These are phyloP conservation scores for Cygnus buccinator DNA, from an alignment of 2,113 vertebrate species.

Conservation along the genomic window DNA sequence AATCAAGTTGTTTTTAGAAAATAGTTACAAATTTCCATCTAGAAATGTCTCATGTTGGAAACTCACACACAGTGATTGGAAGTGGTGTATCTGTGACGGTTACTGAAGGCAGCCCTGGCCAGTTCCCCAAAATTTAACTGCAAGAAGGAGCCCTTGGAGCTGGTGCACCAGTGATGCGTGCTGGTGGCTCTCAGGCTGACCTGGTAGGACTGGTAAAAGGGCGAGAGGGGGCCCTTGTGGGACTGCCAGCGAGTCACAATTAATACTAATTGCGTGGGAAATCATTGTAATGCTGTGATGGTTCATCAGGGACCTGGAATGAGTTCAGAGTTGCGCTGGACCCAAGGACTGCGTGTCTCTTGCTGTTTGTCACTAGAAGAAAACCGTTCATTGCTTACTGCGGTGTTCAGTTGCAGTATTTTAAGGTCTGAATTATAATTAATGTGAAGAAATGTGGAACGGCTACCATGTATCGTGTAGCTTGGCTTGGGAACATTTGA, in stretches of 20 bases:
- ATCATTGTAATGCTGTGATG: background rate
- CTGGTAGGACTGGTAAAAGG: background rate
- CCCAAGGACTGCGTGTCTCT: background rate
- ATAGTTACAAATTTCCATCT: background rate
- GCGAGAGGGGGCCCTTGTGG: background rate
- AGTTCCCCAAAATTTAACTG: background rate
- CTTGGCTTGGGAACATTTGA: background rate
- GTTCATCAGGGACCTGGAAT: background rate
- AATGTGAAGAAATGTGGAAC: background rate
- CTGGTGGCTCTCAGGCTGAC: background rate
- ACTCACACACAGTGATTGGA: background rate
- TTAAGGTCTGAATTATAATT: background rate
- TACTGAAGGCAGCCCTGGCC: background rate
- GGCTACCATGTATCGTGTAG: background rate
- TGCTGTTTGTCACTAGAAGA: background rate
- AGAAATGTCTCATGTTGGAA: background rate
- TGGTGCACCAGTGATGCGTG: background rate
- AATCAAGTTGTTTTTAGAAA: background rate
- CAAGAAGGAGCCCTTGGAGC: background rate
- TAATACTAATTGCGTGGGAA: constrained; percentile 57
- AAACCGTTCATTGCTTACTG: background rate
- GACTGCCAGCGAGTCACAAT: constrained; percentile 35
- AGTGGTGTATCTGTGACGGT: background rate
- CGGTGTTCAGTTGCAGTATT: background rate
- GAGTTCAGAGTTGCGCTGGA: background rate